Evolutionary conservation across 2,113 vertebrate species (phyloP), one percentile per base, ranked within the genome.

Genomic region (Heliornis fulica): DNA sequence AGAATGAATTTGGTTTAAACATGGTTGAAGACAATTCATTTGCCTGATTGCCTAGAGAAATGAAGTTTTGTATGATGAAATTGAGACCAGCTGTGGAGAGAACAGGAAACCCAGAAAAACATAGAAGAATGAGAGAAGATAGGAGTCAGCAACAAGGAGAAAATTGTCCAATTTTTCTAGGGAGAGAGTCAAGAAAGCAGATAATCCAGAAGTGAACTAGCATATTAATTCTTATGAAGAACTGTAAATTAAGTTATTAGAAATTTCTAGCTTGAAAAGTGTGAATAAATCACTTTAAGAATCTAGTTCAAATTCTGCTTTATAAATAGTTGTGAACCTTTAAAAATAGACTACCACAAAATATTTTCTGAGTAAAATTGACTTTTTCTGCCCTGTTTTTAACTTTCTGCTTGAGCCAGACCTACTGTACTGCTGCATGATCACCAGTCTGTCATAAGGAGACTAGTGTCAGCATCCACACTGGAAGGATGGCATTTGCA

Each of bases 1-100:
- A 93, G 85, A 95, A 77, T 94, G 60, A 90, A 94, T 96, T 96
- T 95, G 79, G 85, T 96, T 96, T 91, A 95, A 96, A 95, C 94
- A 77, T 70, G 87, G 94, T 88, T 94, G 93, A 96, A 96, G 94
- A 95, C 89, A 90, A 93, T 95, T 88, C 82, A 93, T 94, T 97
- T 96, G 93, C 88, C 64, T 48, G 75, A 95, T 90, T 96, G 95
- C 90, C 94, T 91, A 71, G 79, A 93, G 88, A 94, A 96, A 91
- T 95, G 57, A 91, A 95, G 92, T 96, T 93, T 94, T 94, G 87
- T 72, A 81, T 87, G 75, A 90, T 86, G 76, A 96, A 94, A 91
- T 57, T 96, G 85, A 91, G 84, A 75, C 90, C 94, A 96, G 93
- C 85, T 97, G 95, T 96, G 94, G 63, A 94, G 71, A 95, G 85